Base-by-base conservation (phyloP, 2,888 invertebrate species). In the Marasmarcha lunaedactyla region DNA sequence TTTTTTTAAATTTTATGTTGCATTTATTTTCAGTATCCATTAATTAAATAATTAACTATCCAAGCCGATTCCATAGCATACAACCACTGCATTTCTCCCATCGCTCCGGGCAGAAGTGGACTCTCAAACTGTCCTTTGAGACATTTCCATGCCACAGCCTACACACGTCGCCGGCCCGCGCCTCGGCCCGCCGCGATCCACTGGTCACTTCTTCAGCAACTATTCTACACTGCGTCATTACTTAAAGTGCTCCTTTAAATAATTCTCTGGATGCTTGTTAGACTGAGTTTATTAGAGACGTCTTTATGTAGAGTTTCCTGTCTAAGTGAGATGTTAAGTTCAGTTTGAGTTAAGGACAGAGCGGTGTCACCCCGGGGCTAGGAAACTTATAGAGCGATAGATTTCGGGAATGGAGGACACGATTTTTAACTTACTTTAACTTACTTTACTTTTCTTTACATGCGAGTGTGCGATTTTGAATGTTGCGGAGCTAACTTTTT, bases 281-380 rank as follows among this genome's bases (percentile, higher is more conserved):
- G 48, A 40, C 46, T 39, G 66, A 68, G 57, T 71, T 67, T 64
- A 61, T 59, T 55, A 53, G 56, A 56, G 55, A 49, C 52, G 53
- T 54, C 51, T 56, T 52, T 54, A 53, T 52, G 43, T 48, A 46
- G 47, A 48, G 55, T 59, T 54, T 58, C 52, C 47, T 43, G 45
- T 48, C 48, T 54, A 51, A 56, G 57, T 39, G 44, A 46, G 44
- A 43, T 47, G 39, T 49, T 49, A 50, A 57, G 57, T 57, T 55
- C 48, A 42, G 50, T 48, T 54, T 52, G 55, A 58, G 55, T 51
- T 51, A 51, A 55, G 54, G 51, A 53, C 13, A 3, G 30, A 47
- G 45, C 46, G 37, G 38, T 52, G 55, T 54, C 48, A 40, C 55
- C 59, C 48, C 20, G 42, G 36, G 54, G 58, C 55, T 43, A 13